These are phyloP conservation scores for Xyrichtys novacula DNA, from an alignment of 2,797 vertebrate genomes.

Conservation along the genomic window DNA sequence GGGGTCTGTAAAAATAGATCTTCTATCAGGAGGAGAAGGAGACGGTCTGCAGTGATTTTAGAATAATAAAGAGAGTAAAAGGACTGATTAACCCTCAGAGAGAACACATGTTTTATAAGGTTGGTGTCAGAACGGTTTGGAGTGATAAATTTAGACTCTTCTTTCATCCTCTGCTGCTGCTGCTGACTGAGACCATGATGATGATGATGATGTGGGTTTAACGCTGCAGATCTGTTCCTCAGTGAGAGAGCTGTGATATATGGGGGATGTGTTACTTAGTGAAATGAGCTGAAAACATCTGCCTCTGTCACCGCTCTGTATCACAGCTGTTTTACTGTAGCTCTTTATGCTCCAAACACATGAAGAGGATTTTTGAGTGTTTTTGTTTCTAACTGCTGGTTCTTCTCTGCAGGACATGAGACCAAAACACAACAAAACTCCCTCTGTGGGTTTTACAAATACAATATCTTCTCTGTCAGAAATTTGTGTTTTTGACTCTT, in stretches of 20 bases:
- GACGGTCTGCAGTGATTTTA: too few relatives aligned
- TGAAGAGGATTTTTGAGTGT: neutral
- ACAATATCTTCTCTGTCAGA: neutral
- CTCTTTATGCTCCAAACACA: constrained; percentile 2
- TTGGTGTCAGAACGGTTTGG: too few relatives aligned
- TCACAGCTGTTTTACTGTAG: constrained; percentile 20
- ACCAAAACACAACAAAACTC: neutral
- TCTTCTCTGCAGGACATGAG: neutral
- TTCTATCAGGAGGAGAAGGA: too few relatives aligned
- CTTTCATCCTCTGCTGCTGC: neutral
- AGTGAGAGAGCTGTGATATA: constrained; percentile 19
- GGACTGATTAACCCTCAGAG: too few relatives aligned
- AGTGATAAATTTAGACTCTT: neutral
- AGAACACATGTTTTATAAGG: too few relatives aligned
- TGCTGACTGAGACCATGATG: constrained; percentile 2
- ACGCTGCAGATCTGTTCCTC: constrained; percentile 4
- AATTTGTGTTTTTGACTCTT: constrained; percentile 1
- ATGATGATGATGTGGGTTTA: too few relatives aligned
- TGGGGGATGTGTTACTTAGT: constrained; percentile 25
- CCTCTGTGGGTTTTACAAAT: neutral
- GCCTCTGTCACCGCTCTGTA: constrained; percentile 34
- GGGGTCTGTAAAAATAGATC: too few relatives aligned
- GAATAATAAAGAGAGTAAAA: too few relatives aligned
- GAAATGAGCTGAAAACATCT: constrained; percentile 38
- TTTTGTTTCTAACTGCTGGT: constrained; percentile 1